Evolutionary conservation across 2,113 vertebrate genomes (phyloP).

Genomic region (Columba janthina): DNA sequence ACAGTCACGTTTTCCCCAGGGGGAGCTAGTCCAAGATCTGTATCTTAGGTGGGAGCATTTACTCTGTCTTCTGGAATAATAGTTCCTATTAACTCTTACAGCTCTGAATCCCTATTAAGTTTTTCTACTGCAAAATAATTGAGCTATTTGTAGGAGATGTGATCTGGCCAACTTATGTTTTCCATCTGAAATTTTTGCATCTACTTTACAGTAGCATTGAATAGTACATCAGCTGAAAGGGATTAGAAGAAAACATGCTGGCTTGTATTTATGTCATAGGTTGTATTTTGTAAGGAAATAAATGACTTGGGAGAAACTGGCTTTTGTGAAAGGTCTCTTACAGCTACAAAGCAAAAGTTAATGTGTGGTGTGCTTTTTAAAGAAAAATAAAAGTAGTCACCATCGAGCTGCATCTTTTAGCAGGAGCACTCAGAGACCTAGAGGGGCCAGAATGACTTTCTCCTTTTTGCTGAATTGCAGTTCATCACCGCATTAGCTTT

Average conservation of each 20-base stretch:
- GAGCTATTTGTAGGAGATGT: background rate
- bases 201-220: background rate
- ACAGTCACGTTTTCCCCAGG: background rate
- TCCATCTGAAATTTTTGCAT: background rate
- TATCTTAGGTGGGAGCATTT: background rate
- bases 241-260: background rate
- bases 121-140: background rate
- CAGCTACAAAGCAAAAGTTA: background rate
- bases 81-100: background rate
- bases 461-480: background rate
- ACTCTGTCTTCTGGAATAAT: background rate
- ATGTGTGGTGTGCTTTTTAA: background rate
- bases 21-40: background rate
- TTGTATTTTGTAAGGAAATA: slow-evolving; percentile 16
- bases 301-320: background rate
- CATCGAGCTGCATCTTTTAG: background rate
- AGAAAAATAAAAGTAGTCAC: background rate
- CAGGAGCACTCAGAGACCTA: background rate
- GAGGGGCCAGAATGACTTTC: background rate
- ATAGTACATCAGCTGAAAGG: background rate
- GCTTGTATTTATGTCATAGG: background rate
- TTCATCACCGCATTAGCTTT: background rate
- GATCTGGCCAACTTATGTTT: background rate
- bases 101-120: background rate
- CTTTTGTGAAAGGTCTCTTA: background rate